phyloP scores from a whole-genome alignment of 2,113 vertebrate genomes.

The Anser cygnoides region DNA sequence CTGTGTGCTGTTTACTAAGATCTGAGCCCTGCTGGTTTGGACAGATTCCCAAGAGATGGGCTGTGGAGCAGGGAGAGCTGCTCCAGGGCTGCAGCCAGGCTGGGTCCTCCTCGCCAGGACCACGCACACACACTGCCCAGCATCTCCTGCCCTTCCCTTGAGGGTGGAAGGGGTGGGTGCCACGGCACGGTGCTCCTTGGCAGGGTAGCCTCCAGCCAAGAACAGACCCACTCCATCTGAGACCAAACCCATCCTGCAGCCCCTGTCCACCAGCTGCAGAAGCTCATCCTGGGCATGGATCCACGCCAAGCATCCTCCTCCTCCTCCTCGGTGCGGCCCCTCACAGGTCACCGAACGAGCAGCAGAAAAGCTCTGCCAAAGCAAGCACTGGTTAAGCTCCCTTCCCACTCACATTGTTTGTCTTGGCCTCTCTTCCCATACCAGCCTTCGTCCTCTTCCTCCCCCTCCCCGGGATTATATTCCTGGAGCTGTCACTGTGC shows the following conservation, averaged over 20 bases:
- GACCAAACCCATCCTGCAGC: background rate
- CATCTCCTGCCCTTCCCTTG: background rate
- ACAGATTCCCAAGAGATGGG: background rate
- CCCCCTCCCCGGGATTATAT: background rate
- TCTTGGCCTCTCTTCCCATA: constrained; percentile 32
- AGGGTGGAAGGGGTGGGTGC: background rate
- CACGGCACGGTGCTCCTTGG: background rate
- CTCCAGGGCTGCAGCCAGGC: background rate
- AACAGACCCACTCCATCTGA: background rate
- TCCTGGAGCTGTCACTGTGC: constrained; percentile 28
- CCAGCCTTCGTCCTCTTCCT: background rate
- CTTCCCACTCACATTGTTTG: constrained; percentile 25
- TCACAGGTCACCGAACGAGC: background rate
- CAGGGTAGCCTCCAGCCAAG: background rate
- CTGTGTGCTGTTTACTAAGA: background rate
- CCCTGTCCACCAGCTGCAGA: background rate
- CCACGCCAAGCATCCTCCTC: background rate
- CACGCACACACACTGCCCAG: rapidly evolving
- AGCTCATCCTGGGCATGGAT: background rate
- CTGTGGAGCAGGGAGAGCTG: background rate
- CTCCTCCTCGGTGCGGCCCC: background rate
- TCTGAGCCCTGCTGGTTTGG: background rate
- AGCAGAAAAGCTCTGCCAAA: background rate
- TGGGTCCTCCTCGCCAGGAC: background rate
- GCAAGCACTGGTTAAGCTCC: background rate